A percentile compares a stretch with the other conserved stretches of the same genome.
These are phyloP conservation scores for Oophaga pumilio DNA, from an alignment of 2,113 vertebrate species.

Conservation along the genomic window DNA sequence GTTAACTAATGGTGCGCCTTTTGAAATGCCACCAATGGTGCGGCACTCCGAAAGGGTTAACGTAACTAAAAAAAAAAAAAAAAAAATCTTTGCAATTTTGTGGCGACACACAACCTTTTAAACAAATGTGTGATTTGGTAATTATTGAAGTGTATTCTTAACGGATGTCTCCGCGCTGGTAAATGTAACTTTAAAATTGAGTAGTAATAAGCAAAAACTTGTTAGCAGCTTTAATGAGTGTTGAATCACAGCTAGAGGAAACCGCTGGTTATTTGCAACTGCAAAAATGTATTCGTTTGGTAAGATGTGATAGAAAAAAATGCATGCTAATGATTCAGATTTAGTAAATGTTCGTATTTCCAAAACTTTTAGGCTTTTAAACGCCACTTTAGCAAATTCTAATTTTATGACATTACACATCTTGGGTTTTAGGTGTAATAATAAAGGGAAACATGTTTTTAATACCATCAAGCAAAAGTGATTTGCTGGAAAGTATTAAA, in stretches of 20 bases:
- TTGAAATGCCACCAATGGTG: not conserved
- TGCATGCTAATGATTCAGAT: slow-evolving; percentile 58
- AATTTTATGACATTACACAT: no score
- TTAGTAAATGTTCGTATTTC: slow-evolving; percentile 59
- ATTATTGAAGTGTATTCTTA: slow-evolving; percentile 62
- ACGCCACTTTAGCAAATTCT: not conserved
- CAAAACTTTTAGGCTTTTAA: not conserved
- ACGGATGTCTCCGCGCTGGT: slow-evolving; percentile 59
- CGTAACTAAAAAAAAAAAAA: not conserved
- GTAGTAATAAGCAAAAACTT: slow-evolving; percentile 63
- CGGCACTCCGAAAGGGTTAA: not conserved
- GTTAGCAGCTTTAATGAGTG: slow-evolving; percentile 63
- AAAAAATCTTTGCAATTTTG: not conserved
- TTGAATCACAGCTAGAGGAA: slow-evolving; percentile 62
- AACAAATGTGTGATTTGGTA: slow-evolving; percentile 54
- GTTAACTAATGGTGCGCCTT: not conserved
- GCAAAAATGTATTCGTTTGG: slow-evolving; percentile 60
- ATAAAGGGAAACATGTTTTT: no score
- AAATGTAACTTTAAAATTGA: slow-evolving; percentile 63
- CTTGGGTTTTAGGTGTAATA: no score
- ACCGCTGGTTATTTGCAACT: slow-evolving; percentile 60
- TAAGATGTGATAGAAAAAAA: slow-evolving; percentile 53
- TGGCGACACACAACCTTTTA: not conserved
- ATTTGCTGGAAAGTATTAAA: no score
- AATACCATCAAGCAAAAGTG: no score